Evolutionary conservation across 2,113 vertebrate species (phyloP), one percentile per base, ranked within the genome.

Genomic region (Phaetusa simplex): DNA sequence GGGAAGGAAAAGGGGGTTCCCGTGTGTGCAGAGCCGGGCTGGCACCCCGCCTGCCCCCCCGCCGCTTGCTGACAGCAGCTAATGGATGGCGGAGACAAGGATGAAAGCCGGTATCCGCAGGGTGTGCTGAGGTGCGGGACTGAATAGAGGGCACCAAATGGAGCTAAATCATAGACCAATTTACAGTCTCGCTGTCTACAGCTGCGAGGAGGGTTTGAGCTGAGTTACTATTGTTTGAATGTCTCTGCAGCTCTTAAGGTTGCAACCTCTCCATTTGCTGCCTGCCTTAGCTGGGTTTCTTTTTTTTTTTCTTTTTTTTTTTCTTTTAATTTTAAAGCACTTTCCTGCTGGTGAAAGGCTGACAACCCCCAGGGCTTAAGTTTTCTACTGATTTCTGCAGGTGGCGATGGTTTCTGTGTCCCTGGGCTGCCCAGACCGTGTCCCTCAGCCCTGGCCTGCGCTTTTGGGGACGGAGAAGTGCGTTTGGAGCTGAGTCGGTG

Each of bases 71-170:
- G 43, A 40, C 69, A 86, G 77, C 69, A 62, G 84, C 61, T 91
- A 13, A 43, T 23, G 74, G 62, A 23, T 86, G 38, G 21, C 1
- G 3, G 53, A 62, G 59, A 34, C 76, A 13, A 47, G 49, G 87
- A 43, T 24, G 36, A 47, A 72, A 69, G 55, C 36, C 5, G 11
- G 38, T 78, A 32, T 64, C 65, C 0, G 1, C 66, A 2, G 6
- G 0, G 0, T n/a, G 36, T 61, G 30, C 56, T 0, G 1, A 4
- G 38, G 56, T 0, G 0, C 4, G 2, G 45, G 67, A 24, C 82
- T 78, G 82, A 61, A 45, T 4, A 58, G 79, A 90, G 69, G 92
- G 74, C 82, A 91, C 49, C 65, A 82, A 95, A 92, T 77, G 34
- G 82, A 95, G 53, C 72, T 97, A 85, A 96, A 79, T 97, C 86